Percentiles rank a stretch among this genome's conserved stretches.
These are phyloP conservation scores for Drosophila bifasciata DNA, from an alignment of 1,140 invertebrate genomes.

Conservation along the genomic window DNA sequence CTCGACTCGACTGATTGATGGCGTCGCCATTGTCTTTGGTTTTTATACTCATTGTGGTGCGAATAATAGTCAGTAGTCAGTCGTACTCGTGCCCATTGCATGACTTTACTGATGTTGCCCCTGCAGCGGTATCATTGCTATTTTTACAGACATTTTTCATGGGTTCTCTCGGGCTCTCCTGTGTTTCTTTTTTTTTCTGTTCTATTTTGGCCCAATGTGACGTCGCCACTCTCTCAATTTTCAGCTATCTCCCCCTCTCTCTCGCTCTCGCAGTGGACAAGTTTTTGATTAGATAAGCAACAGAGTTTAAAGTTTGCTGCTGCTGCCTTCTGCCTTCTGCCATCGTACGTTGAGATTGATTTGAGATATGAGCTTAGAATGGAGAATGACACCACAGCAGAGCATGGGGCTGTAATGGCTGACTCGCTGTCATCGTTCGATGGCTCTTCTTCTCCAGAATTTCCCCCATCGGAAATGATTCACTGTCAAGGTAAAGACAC, in stretches of 20 bases:
- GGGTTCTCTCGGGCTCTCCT: constrained; percentile 34
- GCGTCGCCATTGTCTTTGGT: constrained; percentile 57
- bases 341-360: constrained; percentile 3
- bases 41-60: constrained; percentile 63
- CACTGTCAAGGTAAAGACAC: constrained; percentile 16
- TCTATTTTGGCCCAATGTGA: constrained; percentile 50
- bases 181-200: no score
- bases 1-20: constrained; percentile 74
- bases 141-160: constrained; percentile 49
- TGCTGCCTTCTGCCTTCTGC: not conserved
- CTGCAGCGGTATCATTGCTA: constrained; percentile 28
- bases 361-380: no score
- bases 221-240: constrained; percentile 9
- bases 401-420: not conserved
- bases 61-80: not conserved
- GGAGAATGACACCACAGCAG: no score
- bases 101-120: constrained; percentile 36
- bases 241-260: no score
- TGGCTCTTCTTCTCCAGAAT: constrained; percentile 4
- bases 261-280: not conserved
- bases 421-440: constrained; percentile 6
- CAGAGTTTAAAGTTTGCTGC: constrained; percentile 34
- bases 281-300: constrained; percentile 32
- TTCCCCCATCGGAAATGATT: constrained; percentile 21
- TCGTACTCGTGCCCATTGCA: constrained; percentile 15